Evolutionary conservation across 2,113 vertebrate species (phyloP), one percentile per base, ranked within the genome.

Genomic region (Rattus rattus): DNA sequence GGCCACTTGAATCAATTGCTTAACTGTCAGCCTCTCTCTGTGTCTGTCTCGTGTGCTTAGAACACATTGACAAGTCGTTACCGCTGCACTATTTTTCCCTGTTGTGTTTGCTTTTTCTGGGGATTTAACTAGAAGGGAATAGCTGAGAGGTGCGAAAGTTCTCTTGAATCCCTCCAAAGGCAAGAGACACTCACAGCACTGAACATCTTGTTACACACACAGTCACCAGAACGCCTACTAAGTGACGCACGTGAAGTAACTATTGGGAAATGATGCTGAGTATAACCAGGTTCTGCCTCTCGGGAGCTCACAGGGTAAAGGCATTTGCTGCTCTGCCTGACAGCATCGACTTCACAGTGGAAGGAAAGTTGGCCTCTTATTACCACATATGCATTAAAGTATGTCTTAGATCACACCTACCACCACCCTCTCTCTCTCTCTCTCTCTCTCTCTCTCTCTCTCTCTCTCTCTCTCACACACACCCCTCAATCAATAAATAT

Each of bases 21-120:
- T 94, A 81, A 79, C 94, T 63, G 87, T 56, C 49, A n/a, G 47
- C 88, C 59, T 67, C 91, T 80, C 69, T 43, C 92, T 52, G 61
- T 36, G 43, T 65, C 75, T 94, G 16, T 28, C 52, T 85, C 12
- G 1, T 17, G 39, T 19, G 26, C 83, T 83, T 61, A 93, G 94
- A 39, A 28, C 10, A 22, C 0, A 39, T 13, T 26, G 59, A 94
- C 79, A 87, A 90, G 83, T 73, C 87, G 33, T 83, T 19, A 17
- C 30, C 54, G 14, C 14, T 0, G 0, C 1, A 9, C 5, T 52
- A 2, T n/a, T 52, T 70, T 26, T 39, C 52, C 77, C 39, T 12
- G 39, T 65, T 28, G 43, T 24, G 3, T 0, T 56, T 65, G 3
- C 75, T 92, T 26, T 49, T 94, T 70, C 70, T 22, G 69, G 75